Evolutionary conservation across 2,113 vertebrate genomes (phyloP).

Genomic region (Pundamilia nyererei): DNA sequence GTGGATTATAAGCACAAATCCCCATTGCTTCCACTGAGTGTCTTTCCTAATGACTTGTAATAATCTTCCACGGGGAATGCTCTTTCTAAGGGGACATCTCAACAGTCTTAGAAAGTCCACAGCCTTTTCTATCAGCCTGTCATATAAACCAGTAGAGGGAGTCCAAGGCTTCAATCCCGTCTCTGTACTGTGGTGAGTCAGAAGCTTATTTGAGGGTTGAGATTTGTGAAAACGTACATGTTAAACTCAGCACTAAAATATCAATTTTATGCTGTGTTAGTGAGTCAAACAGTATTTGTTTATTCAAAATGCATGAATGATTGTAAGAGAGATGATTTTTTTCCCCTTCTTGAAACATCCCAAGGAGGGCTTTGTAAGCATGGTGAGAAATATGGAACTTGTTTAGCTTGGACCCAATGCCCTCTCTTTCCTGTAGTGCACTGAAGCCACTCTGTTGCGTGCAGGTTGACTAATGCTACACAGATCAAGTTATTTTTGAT

Average conservation of each 20-base stretch:
- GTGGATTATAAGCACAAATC: not conserved
- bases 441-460: slow-evolving; percentile 29
- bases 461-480: slow-evolving; percentile 13
- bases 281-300: not conserved
- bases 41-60: not conserved
- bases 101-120: not conserved
- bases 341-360: not conserved
- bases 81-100: not conserved
- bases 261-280: not conserved
- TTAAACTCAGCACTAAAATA: not conserved
- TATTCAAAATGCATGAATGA: not conserved
- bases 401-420: not conserved
- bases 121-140: not conserved
- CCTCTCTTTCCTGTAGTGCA: not conserved
- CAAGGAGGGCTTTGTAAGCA: not conserved
- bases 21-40: not conserved
- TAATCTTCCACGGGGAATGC: not conserved
- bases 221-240: not conserved
- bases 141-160: slow-evolving; percentile 48
- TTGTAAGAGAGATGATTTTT: not conserved
- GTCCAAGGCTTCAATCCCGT: slow-evolving; percentile 16
- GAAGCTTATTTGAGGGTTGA: not conserved
- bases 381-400: not conserved
- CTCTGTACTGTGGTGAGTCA: not conserved
- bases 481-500: slow-evolving; percentile 61